A percentile compares a stretch with the other conserved stretches of the same genome.
Conservation (phyloP, 2,888 invertebrate genomes). For the Sarcophaga subvicina region DNA sequence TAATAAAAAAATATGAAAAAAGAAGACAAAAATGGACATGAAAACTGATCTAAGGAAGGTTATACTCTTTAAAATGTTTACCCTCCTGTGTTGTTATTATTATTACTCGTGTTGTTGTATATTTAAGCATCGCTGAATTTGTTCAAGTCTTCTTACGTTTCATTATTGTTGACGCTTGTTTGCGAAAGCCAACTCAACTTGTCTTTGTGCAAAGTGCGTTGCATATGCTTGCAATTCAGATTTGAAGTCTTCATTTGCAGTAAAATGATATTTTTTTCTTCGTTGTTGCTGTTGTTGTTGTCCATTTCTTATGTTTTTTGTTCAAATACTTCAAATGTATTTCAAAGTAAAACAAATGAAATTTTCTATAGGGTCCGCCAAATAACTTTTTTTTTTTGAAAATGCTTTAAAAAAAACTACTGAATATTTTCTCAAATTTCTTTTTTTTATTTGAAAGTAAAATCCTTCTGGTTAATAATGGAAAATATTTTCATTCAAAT, state of each 20-base stretch:
- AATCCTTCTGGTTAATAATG: no score
- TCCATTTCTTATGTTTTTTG: no score
- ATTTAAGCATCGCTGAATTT: conserved; percentile 44
- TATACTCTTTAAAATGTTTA: conserved; percentile 40
- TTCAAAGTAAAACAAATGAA: background rate
- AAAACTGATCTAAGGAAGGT: conserved; percentile 54
- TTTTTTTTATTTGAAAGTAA: no score
- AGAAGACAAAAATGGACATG: conserved; percentile 27
- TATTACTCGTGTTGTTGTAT: conserved; percentile 21
- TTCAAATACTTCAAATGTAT: background rate
- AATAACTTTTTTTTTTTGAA: no score
- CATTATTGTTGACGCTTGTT: conserved; percentile 10
- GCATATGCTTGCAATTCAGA: background rate
- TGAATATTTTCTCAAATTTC: no score
- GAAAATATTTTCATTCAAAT: no score
- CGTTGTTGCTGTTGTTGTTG: background rate
- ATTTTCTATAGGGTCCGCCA: background rate
- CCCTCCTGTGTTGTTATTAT: background rate
- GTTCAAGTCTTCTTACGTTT: conserved; percentile 39
- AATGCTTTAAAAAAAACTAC: no score
- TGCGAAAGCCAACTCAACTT: conserved; percentile 31
- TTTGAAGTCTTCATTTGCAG: conserved; percentile 57
- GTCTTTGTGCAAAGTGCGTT: conserved; percentile 51
- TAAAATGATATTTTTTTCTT: conserved; percentile 26
- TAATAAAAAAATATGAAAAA: background rate